Base-by-base conservation (phyloP, 2,797 vertebrate species). In the Gobionotothen gibberifrons region DNA sequence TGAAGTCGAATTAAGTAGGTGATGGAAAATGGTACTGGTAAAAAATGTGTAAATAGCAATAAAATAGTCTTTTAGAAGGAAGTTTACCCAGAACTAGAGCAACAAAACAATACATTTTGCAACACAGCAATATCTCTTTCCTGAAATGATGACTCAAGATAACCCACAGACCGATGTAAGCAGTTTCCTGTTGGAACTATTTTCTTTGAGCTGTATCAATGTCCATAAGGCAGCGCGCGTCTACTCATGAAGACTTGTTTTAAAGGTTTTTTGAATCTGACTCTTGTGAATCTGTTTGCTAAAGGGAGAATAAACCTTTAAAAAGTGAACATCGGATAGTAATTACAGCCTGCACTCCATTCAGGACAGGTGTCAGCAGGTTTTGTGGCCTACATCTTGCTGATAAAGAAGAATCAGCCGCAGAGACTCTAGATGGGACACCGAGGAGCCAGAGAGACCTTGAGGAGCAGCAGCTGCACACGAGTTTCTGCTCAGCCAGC, bases 381-480 rank as follows among this genome's bases (percentile, higher is more conserved):
- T 73, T 49, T 61, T 56, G 17, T 32, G 54, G 66, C 60, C 62
- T 22, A 26, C 54, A 47, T 72, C 2, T 49, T 61, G 55, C 76
- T 43, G 69, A 71, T 74, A 9, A 58, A 72, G 55, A 63, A 2
- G 3, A 48, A 70, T 53, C 43, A 15, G n/a, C 71, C 56, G 10
- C 60, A 29, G 9, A 40, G 53, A 43, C 58, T 70, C 36, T 3
- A 0, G 39, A 54, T 47, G 2, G 3, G 74, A 83, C 73, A 48
- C 58, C 1, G 39, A 67, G 80, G 86, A 83, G 78, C 68, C 70
- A 12, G 59, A 53, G 55, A 68, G 62, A 11, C 64, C 26, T 60
- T 60, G 61, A 83, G 65, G 55, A 59, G 39, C n/a, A 43, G 60
- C 17, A 26, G 16, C 32, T 5, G 54, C 32, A 48, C 53, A 14